Evolutionary conservation across 2,797 vertebrate species (phyloP), one percentile per base, ranked within the genome.

Genomic region (Spinibarbus caldwelli): DNA sequence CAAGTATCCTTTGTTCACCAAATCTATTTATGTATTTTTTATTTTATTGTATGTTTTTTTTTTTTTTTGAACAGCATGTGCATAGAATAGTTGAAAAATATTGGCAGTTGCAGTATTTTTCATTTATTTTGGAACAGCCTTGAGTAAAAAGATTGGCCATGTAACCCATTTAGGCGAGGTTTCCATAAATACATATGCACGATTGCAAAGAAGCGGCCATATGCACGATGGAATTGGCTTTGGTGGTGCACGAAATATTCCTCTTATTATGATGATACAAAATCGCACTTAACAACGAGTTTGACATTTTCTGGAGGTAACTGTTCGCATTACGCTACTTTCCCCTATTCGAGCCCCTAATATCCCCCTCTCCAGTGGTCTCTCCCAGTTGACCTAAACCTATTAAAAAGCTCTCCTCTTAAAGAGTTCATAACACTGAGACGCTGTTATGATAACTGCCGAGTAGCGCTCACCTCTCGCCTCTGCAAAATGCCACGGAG

Each of bases 351-450:
- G 86, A 91, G 91, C 91, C 91, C 93, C 90, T 82, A 89, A 93
- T 93, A 94, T 94, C 93, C 91, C 93, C 94, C 93, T 93, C 90
- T 88, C 83, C 91, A 90, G 90, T 91, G 91, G 93, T 91, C 93
- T 93, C 93, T 94, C 92, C 92, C 91, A 94, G 94, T 94, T 93
- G 94, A 94, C 93, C 92, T 85, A 91, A 94, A 93, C 94, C 94
- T 95, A 95, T 96, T 95, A 95, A 94, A 95, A 95, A 94, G 94
- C 94, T 95, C 93, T 94, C 93, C 94, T 95, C 93, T 94, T 94
- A 93, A 91, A 91, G 92, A 93, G 95, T 95, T 95, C 94, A 95
- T 92, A 94, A 95, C 94, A 88, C 94, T 89, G 91, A 92, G 93
- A 95, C 90, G 94, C 94, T 93, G 93, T 94, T 93, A 93, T 94